Conservation (phyloP, 2,888 invertebrate species). For the Dioctria linearis region DNA sequence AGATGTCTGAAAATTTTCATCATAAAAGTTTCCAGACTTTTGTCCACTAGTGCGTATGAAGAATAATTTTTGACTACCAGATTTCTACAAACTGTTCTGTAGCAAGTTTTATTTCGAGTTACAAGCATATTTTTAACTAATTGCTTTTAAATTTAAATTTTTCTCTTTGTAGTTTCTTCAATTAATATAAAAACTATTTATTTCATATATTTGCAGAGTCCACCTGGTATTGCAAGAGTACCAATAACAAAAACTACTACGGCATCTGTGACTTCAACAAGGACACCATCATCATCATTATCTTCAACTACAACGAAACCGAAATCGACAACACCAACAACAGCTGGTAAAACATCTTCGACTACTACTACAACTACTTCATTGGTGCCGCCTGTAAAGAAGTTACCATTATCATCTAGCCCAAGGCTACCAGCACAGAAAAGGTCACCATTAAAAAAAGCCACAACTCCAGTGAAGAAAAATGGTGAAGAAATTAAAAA, state of each 20-base stretch:
- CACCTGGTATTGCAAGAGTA: slow-evolving; percentile 14
- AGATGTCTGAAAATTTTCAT: no score
- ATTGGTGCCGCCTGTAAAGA: slow-evolving; percentile 32
- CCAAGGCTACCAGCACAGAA: slow-evolving; percentile 14
- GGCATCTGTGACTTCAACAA: slow-evolving; percentile 51
- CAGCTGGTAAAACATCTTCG: slow-evolving; percentile 35
- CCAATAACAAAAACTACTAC: slow-evolving; percentile 36
- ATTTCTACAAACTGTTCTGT: no score
- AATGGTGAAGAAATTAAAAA: slow-evolving; percentile 2
- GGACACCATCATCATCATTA: slow-evolving; percentile 56
- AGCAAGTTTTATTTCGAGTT: no score
- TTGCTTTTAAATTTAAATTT: no score
- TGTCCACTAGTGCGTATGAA: no score
- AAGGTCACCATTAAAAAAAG: slow-evolving; percentile 34
- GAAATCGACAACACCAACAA: slow-evolving; percentile 59
- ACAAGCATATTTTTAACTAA: no score
- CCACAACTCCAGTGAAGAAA: slow-evolving; percentile 27
- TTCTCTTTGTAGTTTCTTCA: no score
- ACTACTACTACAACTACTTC: slow-evolving; percentile 58
- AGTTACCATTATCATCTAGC: slow-evolving; percentile 22
- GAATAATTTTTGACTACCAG: no score
- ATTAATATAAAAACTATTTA: no score
- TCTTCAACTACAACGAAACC: slow-evolving; percentile 58
- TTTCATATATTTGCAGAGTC: slow-evolving; percentile 4
- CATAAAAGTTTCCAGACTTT: no score